Evolutionary conservation across 2,113 vertebrate species (phyloP).

Genomic region (Amphiprion percula): DNA sequence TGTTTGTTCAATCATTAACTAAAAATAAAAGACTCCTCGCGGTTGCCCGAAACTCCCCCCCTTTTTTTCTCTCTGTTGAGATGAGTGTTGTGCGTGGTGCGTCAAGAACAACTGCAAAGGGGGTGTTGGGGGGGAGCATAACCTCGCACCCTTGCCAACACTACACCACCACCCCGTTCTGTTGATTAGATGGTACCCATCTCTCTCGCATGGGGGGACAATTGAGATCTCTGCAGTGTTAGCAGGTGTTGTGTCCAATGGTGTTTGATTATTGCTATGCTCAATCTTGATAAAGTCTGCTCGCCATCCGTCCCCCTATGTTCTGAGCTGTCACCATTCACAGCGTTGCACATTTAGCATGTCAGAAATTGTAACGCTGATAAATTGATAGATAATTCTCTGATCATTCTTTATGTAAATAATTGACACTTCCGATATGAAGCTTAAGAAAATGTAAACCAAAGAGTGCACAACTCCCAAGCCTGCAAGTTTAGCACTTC

Average conservation of each 20-base stretch:
- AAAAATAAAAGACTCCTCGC: conserved; percentile 84
- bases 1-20: conserved; percentile 87
- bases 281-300: conserved; percentile 75
- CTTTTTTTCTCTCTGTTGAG: conserved; percentile 23
- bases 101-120: conserved; percentile 72
- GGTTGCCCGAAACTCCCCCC: conserved; percentile 61
- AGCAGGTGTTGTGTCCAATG: conserved; percentile 75
- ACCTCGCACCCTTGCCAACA: conserved; percentile 39
- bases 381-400: conserved; percentile 65
- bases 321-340: conserved; percentile 59
- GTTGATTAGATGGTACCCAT: conserved; percentile 56
- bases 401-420: conserved; percentile 69
- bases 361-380: conserved; percentile 66
- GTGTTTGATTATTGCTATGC: conserved; percentile 74
- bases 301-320: conserved; percentile 16
- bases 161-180: conserved; percentile 4
- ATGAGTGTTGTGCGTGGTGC: conserved; percentile 72
- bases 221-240: conserved; percentile 64
- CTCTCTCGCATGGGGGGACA: conserved; percentile 44
- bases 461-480: conserved; percentile 28
- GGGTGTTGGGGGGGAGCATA: not conserved
- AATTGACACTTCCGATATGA: conserved; percentile 60
- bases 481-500: conserved; percentile 16
- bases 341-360: conserved; percentile 65
- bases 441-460: conserved; percentile 25